Conservation (phyloP, 2,797 vertebrate species). For the Tamandua tetradactyla region DNA sequence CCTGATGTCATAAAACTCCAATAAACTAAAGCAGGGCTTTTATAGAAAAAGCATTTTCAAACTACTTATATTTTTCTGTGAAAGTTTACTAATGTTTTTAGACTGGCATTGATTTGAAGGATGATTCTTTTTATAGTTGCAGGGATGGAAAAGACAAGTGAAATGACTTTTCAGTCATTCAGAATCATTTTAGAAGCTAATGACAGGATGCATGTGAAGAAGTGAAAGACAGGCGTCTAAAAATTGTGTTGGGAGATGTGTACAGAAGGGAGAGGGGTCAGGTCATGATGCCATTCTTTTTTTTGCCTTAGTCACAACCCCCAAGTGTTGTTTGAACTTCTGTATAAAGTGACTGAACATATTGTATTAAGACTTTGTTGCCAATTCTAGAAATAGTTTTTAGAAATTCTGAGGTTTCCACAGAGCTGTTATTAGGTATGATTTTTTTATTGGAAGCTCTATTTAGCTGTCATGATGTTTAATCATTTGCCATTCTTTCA, state of each 20-base stretch:
- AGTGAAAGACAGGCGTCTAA: background rate
- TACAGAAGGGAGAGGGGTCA: rapidly evolving
- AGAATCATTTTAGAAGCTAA: background rate
- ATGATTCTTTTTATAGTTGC: background rate
- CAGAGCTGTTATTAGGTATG: background rate
- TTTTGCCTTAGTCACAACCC: background rate
- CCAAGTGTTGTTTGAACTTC: background rate
- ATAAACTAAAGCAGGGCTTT: background rate
- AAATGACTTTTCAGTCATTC: background rate
- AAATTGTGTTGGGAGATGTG: too few relatives aligned
- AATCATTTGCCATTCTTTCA: background rate
- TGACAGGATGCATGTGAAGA: background rate
- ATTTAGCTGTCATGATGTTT: background rate
- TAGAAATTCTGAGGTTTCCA: background rate
- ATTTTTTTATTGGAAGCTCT: background rate
- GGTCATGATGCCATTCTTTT: background rate
- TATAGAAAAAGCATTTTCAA: background rate
- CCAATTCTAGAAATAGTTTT: background rate
- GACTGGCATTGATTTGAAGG: background rate
- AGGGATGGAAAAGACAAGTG: background rate
- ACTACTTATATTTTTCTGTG: background rate
- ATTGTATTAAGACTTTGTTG: background rate
- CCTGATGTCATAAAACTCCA: background rate
- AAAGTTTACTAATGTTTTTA: background rate
- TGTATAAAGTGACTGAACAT: background rate